A percentile compares a stretch with the other conserved stretches of the same genome.
These are phyloP conservation scores for Eupithecia insigniata DNA, from an alignment of 2,888 invertebrate species.

Conservation along the genomic window DNA sequence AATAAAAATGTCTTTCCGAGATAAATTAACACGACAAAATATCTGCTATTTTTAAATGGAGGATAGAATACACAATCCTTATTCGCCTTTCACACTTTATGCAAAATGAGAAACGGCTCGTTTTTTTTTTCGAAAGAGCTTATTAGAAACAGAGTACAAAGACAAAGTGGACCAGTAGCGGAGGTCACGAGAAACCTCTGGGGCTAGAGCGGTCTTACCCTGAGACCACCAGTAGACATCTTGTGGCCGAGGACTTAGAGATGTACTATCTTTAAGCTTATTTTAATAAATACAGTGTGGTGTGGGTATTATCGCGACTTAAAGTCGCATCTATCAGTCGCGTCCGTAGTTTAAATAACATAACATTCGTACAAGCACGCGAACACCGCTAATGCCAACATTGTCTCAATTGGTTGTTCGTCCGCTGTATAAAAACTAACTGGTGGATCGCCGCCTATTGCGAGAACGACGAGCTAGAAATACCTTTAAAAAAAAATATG, in stretches of 20 bases:
- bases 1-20: too few relatives aligned
- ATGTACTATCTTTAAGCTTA: not conserved
- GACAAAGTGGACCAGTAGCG: not conserved
- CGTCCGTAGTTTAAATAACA: not conserved
- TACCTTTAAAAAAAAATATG: not conserved
- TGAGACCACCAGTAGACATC: not conserved
- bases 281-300: not conserved
- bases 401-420: conserved; percentile 28
- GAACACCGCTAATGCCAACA: conserved; percentile 23
- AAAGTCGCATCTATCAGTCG: conserved; percentile 9
- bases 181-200: not conserved
- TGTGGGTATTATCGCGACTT: not conserved
- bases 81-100: not conserved
- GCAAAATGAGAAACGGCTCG: not conserved
- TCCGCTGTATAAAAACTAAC: conserved; percentile 24
- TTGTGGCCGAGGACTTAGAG: not conserved
- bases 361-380: conserved; percentile 12
- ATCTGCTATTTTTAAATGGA: not conserved
- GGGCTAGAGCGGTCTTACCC: not conserved
- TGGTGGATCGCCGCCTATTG: conserved; percentile 2
- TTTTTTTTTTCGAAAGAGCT: not conserved
- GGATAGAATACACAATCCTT: not conserved
- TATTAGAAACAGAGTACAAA: not conserved
- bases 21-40: not conserved
- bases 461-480: conserved; percentile 2